These are phyloP conservation scores for Craseonycteris thonglongyai DNA, from an alignment of 2,113 vertebrate genomes.

Conservation along the genomic window DNA sequence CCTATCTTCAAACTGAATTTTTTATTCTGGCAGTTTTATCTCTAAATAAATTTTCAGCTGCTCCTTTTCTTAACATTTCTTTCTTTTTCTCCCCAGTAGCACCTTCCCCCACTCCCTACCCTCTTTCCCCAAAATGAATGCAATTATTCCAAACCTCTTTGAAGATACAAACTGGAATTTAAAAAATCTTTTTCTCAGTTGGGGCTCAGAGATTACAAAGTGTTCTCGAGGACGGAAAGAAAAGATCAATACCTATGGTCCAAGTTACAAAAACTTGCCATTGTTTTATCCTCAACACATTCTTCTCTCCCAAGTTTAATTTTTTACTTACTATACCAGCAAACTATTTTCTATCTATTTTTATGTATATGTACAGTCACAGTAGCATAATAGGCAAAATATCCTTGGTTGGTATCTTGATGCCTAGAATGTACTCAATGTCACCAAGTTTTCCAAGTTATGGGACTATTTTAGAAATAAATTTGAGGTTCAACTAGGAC, in stretches of 20 bases:
- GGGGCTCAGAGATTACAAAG: not conserved
- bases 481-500: conserved; percentile 3
- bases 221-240: not conserved
- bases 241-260: not conserved
- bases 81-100: not conserved
- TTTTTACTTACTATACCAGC: conserved; percentile 6
- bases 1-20: not conserved
- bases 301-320: not conserved
- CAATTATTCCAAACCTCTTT: conserved; percentile 23
- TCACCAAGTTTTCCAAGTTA: not conserved
- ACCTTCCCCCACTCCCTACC: not conserved
- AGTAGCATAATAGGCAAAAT: not conserved
- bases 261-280: not conserved
- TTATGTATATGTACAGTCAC: not conserved
- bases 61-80: not conserved
- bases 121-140: not conserved
- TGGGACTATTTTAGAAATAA: not conserved
- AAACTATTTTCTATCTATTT: conserved; percentile 14
- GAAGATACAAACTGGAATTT: not conserved
- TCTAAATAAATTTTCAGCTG: conserved; percentile 27
- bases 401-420: not conserved
- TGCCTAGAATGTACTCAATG: not conserved
- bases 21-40: conserved; percentile 7
- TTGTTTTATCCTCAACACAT: not conserved
- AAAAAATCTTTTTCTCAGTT: conserved; percentile 18